Evolutionary conservation across 2,797 vertebrate genomes (phyloP), one percentile per base, ranked within the genome.

Genomic region (Urophycis tenuis): DNA sequence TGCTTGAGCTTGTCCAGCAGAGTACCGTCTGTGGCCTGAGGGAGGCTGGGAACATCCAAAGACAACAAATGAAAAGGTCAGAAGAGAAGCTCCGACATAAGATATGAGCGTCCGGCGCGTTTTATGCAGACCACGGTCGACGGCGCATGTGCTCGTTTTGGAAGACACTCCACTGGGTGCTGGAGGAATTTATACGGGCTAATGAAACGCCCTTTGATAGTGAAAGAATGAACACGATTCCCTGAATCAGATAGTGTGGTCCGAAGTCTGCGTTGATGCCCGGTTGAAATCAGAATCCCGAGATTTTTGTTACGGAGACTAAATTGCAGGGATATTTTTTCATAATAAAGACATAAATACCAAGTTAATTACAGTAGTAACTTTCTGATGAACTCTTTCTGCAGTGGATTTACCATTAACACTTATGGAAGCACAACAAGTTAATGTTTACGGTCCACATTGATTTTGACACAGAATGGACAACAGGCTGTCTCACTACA

Each of bases 1-100:
- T 92, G 94, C 75, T 94, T 96, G 81, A 98, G 94, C 88, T 96
- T 97, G 75, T 95, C 93, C 85, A 98, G 87, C 30, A 99, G 89
- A 2, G 93, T 95, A 84, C 93, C 85, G 80, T 95, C 95, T 12
- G 95, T 95, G 87, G 94, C 94, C 0, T 95, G 92, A 49, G 94
- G 94, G 70, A 95, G 93, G 86, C 96, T 99, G 84, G 3, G 81
- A 69, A 84, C 69, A 83, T 19, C 67, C 32, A 87, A 11, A 67
- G 60, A n/a, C 2, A 67, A 67, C 1, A 60, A 22, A n/a, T 11
- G 8, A 60, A 25, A 60, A 60, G 53, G 53, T 60, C 25, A 67
- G 25, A 67, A 67, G 12, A 29, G 8, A 67, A 67, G 25, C 60
- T 67, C 60, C 3, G 60, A 29, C 60, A 67, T 29, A 11, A 11